Percentiles rank a stretch among this genome's conserved stretches.
Evolutionary conservation across 2,797 vertebrate species (phyloP).

Genomic region (Mycteria americana): DNA sequence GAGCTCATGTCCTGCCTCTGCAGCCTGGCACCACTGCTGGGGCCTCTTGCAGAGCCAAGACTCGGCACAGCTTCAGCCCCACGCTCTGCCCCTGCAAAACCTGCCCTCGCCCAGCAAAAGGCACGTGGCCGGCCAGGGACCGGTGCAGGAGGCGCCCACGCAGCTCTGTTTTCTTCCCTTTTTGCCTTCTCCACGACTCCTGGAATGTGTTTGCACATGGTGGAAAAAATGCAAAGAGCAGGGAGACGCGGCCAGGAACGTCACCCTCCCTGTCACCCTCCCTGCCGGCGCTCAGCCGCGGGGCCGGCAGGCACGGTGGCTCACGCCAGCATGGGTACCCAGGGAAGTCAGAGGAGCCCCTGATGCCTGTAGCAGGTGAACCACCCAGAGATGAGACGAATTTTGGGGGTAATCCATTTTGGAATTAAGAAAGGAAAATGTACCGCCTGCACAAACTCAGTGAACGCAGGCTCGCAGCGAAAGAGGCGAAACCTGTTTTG

Average conservation of each 20-base stretch:
- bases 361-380: not conserved
- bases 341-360: not conserved
- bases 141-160: fast-evolving
- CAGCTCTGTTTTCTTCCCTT: not conserved
- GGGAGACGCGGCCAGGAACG: not conserved
- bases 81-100: not conserved
- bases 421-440: not conserved
- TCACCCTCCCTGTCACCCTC: not conserved
- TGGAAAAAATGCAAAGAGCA: conserved; percentile 26
- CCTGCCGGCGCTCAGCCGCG: fast-evolving
- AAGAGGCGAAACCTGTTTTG: not conserved
- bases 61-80: not conserved
- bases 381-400: not conserved
- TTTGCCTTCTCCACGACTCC: not conserved
- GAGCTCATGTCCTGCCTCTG: conserved; percentile 1
- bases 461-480: not conserved
- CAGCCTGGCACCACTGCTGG: not conserved
- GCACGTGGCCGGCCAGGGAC: fast-evolving
- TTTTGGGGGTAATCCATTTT: not conserved
- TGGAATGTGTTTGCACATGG: conserved; percentile 10
- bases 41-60: not conserved
- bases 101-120: not conserved
- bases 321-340: not conserved
- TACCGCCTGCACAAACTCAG: not conserved
- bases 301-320: not conserved